Conservation (phyloP, 2,797 vertebrate genomes). For the Xyrichtys novacula region DNA sequence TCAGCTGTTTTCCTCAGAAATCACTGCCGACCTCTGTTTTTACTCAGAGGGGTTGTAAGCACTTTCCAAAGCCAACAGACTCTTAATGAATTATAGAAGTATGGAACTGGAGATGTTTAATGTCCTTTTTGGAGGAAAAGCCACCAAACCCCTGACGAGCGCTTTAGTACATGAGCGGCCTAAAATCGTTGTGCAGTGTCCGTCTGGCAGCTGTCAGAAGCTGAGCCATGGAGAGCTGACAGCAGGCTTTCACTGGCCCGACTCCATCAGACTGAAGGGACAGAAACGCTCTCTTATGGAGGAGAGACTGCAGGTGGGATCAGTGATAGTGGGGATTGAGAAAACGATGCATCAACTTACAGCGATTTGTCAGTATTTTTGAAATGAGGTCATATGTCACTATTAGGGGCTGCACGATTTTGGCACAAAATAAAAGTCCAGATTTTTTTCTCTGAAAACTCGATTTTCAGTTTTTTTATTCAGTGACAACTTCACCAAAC, state of each 20-base stretch:
- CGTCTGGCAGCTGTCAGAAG: slow-evolving; percentile 22
- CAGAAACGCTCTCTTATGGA: background rate
- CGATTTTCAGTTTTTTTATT: no score
- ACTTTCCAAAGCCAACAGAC: background rate
- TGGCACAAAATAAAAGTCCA: no score
- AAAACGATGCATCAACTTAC: no score
- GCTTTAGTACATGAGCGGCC: background rate
- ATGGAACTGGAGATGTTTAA: background rate
- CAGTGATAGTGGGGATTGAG: background rate
- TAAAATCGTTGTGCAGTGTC: background rate
- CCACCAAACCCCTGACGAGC: background rate
- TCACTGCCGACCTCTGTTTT: background rate
- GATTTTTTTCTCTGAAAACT: no score
- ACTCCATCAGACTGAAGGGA: background rate
- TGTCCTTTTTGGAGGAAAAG: background rate
- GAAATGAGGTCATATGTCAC: no score
- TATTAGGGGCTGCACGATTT: no score
- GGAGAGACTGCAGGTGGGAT: background rate
- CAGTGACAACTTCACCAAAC: no score
- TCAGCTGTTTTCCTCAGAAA: background rate
- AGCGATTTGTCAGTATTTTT: no score
- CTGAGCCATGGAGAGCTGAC: slow-evolving; percentile 11
- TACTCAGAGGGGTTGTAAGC: background rate
- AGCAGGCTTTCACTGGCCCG: slow-evolving; percentile 10
- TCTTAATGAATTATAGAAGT: slow-evolving; percentile 2